phyloP scores from a whole-genome alignment of 2,888 invertebrate species.

The Gortyna flavago region DNA sequence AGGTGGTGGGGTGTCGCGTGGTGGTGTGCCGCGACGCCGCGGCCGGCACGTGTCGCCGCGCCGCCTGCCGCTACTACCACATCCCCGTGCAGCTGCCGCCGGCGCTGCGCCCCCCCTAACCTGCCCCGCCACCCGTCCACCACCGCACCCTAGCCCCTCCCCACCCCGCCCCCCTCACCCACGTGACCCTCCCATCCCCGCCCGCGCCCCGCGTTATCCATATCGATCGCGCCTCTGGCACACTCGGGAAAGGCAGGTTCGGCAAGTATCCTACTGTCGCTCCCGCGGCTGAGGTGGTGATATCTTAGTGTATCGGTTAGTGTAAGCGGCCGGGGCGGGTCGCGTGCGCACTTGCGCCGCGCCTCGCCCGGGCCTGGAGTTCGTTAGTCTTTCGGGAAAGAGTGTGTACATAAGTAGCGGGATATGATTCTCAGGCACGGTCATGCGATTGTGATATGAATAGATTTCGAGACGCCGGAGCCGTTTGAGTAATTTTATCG shows the following conservation, averaged over 20 bases:
- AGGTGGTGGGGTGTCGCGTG: constrained; percentile 98
- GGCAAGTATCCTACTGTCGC: constrained; percentile 77
- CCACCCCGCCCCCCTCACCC: constrained; percentile 40
- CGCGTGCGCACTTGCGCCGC: constrained; percentile 64
- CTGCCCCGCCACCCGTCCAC: constrained; percentile 72
- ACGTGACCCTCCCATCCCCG: constrained; percentile 63
- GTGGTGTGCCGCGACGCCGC: constrained; percentile 99
- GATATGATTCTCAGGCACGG: constrained; percentile 89
- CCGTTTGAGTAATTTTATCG: constrained; percentile 88
- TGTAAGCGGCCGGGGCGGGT: constrained; percentile 74
- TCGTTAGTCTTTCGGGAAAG: constrained; percentile 81
- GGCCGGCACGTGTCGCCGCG: constrained; percentile 97
- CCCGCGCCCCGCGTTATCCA: constrained; percentile 81
- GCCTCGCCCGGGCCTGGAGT: constrained; percentile 72
- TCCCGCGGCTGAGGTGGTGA: constrained; percentile 81
- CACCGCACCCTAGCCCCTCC: constrained; percentile 61
- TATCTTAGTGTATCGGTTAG: constrained; percentile 83
- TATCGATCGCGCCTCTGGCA: constrained; percentile 85
- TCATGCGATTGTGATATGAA: constrained; percentile 90
- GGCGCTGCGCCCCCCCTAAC: constrained; percentile 90
- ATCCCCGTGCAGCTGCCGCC: constrained; percentile 97
- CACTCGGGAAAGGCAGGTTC: constrained; percentile 82
- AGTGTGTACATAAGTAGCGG: constrained; percentile 90
- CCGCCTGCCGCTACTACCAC: constrained; percentile 99
- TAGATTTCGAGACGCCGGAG: constrained; percentile 89